Base-by-base conservation (phyloP, 2,888 invertebrate genomes). In the Emmelina monodactyla region DNA sequence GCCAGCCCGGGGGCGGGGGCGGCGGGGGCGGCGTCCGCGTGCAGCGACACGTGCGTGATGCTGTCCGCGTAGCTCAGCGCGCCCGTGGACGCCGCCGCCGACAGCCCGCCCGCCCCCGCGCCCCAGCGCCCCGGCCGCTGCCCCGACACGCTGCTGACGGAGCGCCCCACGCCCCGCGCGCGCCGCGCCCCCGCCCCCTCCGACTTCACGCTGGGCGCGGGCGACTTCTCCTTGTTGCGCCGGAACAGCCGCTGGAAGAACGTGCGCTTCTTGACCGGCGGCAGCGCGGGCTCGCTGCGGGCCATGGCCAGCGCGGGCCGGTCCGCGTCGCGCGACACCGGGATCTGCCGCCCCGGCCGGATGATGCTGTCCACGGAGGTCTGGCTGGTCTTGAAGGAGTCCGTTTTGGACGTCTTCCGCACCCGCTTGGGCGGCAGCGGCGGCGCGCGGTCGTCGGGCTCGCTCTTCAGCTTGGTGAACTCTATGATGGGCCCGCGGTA, bases 351-450 rank as follows among this genome's bases (percentile, higher is more conserved):
- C 2, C 78, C 79, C 1, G 79, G 76, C 37, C 66, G 68, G 0
- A 75, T 46, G 15, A 76, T 54, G 31, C 69, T 67, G 33, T 76
- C 68, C 7, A 72, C 75, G 1, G 79, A 76, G 0, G 70, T 72
- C 37, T 75, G 76, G 31, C 72, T 82, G 12, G 59, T 67, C 47
- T 55, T 75, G 46, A 79, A 65, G 1, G 60, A 57, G 39, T 73
- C 76, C 4, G 57, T 51, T 2, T 58, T 52, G 3, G 62, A 46
- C 14, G 81, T 67, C 44, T 86, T 87, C 34, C 86, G 85, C 2
- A 85, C 75, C 32, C 92, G 84, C 57, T 92, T 93, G 0, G 93
- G 93, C 0, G 92, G 92, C 37, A 92, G 53, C 0, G 92, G 92
- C 1, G 92, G 92, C 29, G 89, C 75, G 46, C 85, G 83, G 44